Conservation (phyloP, 2,888 invertebrate genomes). For the Andrena flavipes region DNA sequence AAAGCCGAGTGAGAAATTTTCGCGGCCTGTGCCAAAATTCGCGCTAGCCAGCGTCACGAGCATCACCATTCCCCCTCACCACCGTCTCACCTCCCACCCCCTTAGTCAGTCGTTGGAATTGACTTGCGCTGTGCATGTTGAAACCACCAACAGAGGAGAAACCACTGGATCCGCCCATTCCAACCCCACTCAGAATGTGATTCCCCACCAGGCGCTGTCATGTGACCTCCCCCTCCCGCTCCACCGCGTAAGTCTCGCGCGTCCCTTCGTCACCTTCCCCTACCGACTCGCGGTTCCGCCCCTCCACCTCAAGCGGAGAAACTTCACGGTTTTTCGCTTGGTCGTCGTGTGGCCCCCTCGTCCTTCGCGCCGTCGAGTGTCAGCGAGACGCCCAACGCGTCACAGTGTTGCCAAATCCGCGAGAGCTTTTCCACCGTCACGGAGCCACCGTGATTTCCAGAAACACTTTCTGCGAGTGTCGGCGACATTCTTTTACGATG, state of each 20-base stretch:
- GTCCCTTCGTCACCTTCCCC: slow-evolving; percentile 85
- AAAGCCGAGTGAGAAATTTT: slow-evolving; percentile 76
- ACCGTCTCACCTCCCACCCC: slow-evolving; percentile 18
- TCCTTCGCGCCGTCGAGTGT: slow-evolving; percentile 83
- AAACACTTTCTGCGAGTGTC: slow-evolving; percentile 52
- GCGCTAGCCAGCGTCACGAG: slow-evolving; percentile 73
- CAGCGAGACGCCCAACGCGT: slow-evolving; percentile 81
- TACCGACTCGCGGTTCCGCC: slow-evolving; percentile 50
- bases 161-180: slow-evolving; percentile 63
- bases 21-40: slow-evolving; percentile 80
- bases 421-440: slow-evolving; percentile 69
- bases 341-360: slow-evolving; percentile 72
- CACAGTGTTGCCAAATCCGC: slow-evolving; percentile 76
- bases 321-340: slow-evolving; percentile 64
- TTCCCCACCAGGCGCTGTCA: slow-evolving; percentile 84
- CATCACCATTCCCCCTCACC: slow-evolving; percentile 58
- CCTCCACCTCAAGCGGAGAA: slow-evolving; percentile 51
- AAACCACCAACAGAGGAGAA: slow-evolving; percentile 77
- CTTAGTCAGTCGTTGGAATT: slow-evolving; percentile 69
- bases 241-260: slow-evolving; percentile 82
- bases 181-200: slow-evolving; percentile 77
- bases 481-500: neutral
- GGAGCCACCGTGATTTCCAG: slow-evolving; percentile 60
- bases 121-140: slow-evolving; percentile 79
- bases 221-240: slow-evolving; percentile 86